These are phyloP conservation scores for Lochmaea crataegi DNA, from an alignment of 2,888 invertebrate species.

Conservation along the genomic window DNA sequence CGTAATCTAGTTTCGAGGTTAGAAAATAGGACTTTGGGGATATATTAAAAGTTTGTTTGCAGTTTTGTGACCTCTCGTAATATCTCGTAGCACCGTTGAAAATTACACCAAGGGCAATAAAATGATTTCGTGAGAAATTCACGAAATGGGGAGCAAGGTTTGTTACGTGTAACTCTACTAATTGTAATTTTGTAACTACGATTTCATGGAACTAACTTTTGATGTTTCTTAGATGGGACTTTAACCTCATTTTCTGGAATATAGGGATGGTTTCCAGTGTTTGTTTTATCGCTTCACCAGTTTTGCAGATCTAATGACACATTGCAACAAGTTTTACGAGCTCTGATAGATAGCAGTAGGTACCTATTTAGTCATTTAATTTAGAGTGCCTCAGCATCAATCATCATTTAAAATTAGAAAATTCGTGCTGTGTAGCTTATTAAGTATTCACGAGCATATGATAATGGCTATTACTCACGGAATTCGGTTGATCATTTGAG, in stretches of 20 bases:
- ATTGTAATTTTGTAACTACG: slow-evolving; percentile 33
- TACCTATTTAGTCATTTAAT: too few species aligned
- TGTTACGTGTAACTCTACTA: slow-evolving; percentile 33
- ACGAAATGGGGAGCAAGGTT: slow-evolving; percentile 26
- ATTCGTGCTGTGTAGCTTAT: too few species aligned
- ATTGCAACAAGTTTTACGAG: slow-evolving; percentile 12
- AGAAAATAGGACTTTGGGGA: slow-evolving; percentile 59
- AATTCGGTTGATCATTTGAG: too few species aligned
- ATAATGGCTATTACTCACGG: too few species aligned
- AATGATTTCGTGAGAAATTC: slow-evolving; percentile 38
- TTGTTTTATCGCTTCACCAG: slow-evolving; percentile 6
- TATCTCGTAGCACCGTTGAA: slow-evolving; percentile 27
- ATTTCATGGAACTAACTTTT: slow-evolving; percentile 30
- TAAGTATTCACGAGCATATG: too few species aligned
- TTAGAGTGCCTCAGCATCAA: too few species aligned
- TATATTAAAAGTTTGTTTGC: slow-evolving; percentile 61
- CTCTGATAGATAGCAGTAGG: too few species aligned
- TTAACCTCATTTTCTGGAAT: slow-evolving; percentile 31
- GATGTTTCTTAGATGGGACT: slow-evolving; percentile 32
- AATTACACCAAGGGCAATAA: slow-evolving; percentile 35
- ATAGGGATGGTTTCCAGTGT: slow-evolving; percentile 6
- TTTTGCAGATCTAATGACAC: not conserved
- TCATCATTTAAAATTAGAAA: too few species aligned
- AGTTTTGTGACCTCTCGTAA: slow-evolving; percentile 46
- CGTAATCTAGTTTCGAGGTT: slow-evolving; percentile 48